phyloP scores from a whole-genome alignment of 1,140 invertebrate genomes.

The Macrobrachium nipponense region DNA sequence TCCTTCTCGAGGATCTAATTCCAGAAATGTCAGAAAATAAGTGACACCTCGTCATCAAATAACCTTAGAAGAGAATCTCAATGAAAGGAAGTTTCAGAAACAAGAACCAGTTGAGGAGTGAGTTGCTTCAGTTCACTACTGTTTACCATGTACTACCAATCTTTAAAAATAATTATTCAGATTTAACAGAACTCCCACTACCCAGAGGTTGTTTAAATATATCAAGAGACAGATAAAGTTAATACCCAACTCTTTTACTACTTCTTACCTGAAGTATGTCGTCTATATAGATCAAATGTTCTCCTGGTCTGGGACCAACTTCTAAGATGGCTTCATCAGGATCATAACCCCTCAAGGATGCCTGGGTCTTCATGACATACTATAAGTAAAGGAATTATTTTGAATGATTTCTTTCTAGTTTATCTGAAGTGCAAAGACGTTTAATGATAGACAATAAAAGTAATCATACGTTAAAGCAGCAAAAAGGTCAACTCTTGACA shows the following conservation, averaged over 20 bases:
- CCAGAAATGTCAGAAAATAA: neutral
- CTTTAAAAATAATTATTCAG: no score
- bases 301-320: conserved; percentile 72
- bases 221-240: neutral
- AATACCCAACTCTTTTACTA: neutral
- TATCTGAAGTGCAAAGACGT: no score
- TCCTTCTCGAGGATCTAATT: conserved; percentile 70
- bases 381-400: conserved; percentile 65
- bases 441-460: no score
- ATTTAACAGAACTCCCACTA: neutral
- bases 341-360: conserved; percentile 71
- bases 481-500: no score
- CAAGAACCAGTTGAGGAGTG: no score
- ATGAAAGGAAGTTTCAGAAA: no score
- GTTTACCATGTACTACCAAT: no score
- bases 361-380: conserved; percentile 75
- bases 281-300: conserved; percentile 70
- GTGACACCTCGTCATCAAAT: neutral
- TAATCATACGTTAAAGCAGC: no score
- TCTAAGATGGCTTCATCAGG: conserved; percentile 70
- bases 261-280: conserved; percentile 71
- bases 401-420: neutral
- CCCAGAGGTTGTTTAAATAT: no score
- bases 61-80: neutral
- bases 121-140: no score